Evolutionary conservation across 92 coral and sea anemone species (phyloP), one percentile per base, ranked within the genome.

Genomic region (Hydrozoanthus gracilis): DNA sequence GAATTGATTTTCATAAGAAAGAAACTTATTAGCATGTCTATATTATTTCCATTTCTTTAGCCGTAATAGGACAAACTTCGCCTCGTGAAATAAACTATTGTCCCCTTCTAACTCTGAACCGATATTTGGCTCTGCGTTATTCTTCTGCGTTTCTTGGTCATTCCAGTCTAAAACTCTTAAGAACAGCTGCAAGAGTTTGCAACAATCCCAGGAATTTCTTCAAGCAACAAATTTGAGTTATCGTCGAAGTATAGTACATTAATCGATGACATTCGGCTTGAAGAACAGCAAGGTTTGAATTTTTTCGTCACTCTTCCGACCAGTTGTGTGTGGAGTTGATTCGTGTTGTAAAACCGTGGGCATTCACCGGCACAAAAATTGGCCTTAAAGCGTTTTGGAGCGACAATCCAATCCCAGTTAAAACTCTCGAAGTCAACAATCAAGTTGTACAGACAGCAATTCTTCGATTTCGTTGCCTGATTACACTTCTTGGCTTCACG

Each of bases 351-450:
- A 7, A 77, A 61, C 9, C 46, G 77, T 8, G 86, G 75, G 13
- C 93, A 90, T 4, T 87, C 91, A 3, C 93, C 93, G 4, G 86
- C 78, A 73, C 93, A 90, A 17, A 61, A 67, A 60, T 90, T 66
- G 45, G 93, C 93, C 69, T 65, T 47, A 76, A 90, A 90, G 18
- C 91, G 86, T 35, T 77, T 48, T 11, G 93, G 93, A 3, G 93
- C 93, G 9, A 91, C 83, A 58, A 91, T 83, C 88, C 88, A 91
- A 39, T 87, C 80, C 93, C 93, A 91, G 54, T 89, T 87, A 8
- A 91, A 73, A 0, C 61, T 77, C 44, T 67, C 58, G 72, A 91
- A 91, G 60, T 91, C 91, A 7, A 91, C 86, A 15, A 70, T 62
- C 4, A 91, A 71, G 4, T 52, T 71, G 58, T 74, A 84, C 10